Evolutionary conservation across 30 jellyfish, hydroid and myxozoan genomes (phyloP).

Genomic region (Aurelia aurita complex sp. Pacific): DNA sequence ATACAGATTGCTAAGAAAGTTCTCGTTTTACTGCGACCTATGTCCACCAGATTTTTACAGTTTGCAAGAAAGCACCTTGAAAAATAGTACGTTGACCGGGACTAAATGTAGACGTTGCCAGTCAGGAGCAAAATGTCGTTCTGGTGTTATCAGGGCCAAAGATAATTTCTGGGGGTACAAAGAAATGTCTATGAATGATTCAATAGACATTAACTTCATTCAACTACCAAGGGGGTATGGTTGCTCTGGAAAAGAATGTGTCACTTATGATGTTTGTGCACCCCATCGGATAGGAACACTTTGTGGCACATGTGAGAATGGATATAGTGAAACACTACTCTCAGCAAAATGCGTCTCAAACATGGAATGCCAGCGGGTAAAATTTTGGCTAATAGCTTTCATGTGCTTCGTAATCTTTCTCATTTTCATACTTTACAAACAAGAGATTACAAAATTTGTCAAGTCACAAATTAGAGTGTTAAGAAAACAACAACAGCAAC

Average conservation of each 20-base stretch:
- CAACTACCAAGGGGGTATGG: slow-evolving; percentile 8
- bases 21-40: neutral
- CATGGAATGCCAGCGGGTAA: neutral
- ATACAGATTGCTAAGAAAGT: neutral
- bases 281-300: neutral
- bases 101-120: neutral
- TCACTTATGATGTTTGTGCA: neutral
- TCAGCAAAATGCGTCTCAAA: neutral
- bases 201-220: neutral
- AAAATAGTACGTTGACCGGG: neutral
- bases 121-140: neutral
- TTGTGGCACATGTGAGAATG: neutral
- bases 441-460: neutral
- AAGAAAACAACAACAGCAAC: neutral
- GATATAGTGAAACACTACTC: neutral
- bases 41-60: slow-evolving; percentile 1
- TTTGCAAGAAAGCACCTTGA: neutral
- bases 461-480: neutral
- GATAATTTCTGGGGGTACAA: neutral
- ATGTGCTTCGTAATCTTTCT: neutral
- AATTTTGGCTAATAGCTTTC: neutral
- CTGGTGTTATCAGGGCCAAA: slow-evolving; percentile 3
- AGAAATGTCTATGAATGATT: neutral
- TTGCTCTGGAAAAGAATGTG: neutral
- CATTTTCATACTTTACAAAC: neutral